phyloP scores from a whole-genome alignment of 1,140 invertebrate genomes.

The Drosophila eugracilis region DNA sequence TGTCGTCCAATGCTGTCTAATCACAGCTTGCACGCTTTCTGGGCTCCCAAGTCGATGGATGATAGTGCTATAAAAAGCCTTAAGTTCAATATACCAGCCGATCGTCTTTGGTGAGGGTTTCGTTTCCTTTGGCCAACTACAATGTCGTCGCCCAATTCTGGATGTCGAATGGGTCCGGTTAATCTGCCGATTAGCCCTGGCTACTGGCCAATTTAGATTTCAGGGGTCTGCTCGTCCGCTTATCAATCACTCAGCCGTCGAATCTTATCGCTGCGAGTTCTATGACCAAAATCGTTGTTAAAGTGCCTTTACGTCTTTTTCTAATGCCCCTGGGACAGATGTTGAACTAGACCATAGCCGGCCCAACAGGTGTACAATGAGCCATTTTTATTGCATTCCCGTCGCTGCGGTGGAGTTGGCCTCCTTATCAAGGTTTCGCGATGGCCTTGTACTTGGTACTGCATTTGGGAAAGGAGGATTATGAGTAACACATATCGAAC shows the following conservation, averaged over 20 bases:
- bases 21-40: slow-evolving; percentile 37
- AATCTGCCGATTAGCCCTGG: slow-evolving; percentile 41
- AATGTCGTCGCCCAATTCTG: slow-evolving; percentile 15
- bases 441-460: slow-evolving; percentile 55
- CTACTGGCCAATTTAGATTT: slow-evolving; percentile 44
- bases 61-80: slow-evolving; percentile 54
- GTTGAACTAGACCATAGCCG: slow-evolving; percentile 5
- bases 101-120: neutral
- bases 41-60: slow-evolving; percentile 6
- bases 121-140: slow-evolving; percentile 3
- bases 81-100: slow-evolving; percentile 12
- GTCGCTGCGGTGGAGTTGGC: slow-evolving; percentile 11
- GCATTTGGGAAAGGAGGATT: slow-evolving; percentile 32
- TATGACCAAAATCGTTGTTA: slow-evolving; percentile 48
- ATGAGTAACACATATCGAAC: neutral
- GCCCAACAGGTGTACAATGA: slow-evolving; percentile 37
- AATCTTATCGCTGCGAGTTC: slow-evolving; percentile 38
- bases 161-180: slow-evolving; percentile 14
- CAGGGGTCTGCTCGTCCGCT: slow-evolving; percentile 19
- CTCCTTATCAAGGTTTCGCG: slow-evolving; percentile 22
- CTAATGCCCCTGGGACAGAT: slow-evolving; percentile 27
- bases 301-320: slow-evolving; percentile 15
- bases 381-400: slow-evolving; percentile 38
- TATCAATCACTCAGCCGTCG: slow-evolving; percentile 26
- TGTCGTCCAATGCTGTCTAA: slow-evolving; percentile 44